A percentile compares a stretch with the other conserved stretches of the same genome.
Conservation (phyloP, 1,140 invertebrate species). For the Saccostrea glomerata region DNA sequence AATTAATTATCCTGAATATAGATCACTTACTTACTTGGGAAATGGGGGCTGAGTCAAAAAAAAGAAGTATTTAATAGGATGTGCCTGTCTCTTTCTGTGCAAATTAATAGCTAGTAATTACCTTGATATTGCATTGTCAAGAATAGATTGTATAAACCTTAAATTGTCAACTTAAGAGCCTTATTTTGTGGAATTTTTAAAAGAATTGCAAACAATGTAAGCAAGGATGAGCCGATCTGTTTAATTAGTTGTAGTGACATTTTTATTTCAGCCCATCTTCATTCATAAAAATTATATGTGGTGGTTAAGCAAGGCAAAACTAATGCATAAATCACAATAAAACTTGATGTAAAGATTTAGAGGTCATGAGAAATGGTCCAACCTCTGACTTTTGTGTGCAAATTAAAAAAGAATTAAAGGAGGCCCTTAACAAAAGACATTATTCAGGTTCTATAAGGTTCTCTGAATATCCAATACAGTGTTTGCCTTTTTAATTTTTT, state of each 20-base stretch:
- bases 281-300: slow-evolving; percentile 9
- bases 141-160: too few relatives aligned
- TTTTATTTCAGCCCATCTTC: slow-evolving; percentile 12
- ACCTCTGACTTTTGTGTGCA: not conserved
- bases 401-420: slow-evolving; percentile 22
- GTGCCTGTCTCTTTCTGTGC: too few relatives aligned
- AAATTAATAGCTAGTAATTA: too few relatives aligned
- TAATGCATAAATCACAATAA: slow-evolving; percentile 24
- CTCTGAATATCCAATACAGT: not conserved
- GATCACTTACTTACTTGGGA: too few relatives aligned
- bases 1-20: too few relatives aligned
- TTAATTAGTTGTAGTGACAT: not conserved
- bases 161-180: too few relatives aligned
- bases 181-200: not conserved
- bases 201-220: not conserved
- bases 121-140: too few relatives aligned
- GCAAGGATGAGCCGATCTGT: not conserved
- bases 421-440: not conserved
- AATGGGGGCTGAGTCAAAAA: too few relatives aligned
- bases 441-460: not conserved
- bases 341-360: not conserved
- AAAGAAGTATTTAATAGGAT: too few relatives aligned
- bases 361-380: slow-evolving; percentile 19
- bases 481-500: slow-evolving; percentile 7
- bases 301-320: not conserved